phyloP scores from a whole-genome alignment of 2,797 vertebrate genomes.

The Menidia menidia region DNA sequence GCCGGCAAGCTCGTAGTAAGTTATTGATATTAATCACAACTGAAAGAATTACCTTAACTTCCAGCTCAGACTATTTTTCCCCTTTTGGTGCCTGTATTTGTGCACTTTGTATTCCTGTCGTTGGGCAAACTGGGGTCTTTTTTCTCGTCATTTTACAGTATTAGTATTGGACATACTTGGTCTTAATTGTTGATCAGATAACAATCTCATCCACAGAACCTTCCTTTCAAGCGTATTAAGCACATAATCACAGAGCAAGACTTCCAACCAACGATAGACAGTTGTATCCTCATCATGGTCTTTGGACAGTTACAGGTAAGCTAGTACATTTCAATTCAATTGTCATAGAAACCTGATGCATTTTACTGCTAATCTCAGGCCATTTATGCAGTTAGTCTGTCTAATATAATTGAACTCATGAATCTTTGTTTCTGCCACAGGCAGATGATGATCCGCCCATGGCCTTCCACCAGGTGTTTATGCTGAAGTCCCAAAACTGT shows the following conservation, averaged over 20 bases:
- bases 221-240: slow-evolving; percentile 84
- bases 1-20: slow-evolving; percentile 79
- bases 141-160: too few relatives aligned
- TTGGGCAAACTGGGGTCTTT: too few relatives aligned
- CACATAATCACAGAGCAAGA: slow-evolving; percentile 83
- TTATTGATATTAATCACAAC: background rate
- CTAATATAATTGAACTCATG: background rate
- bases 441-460: slow-evolving; percentile 83
- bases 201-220: slow-evolving; percentile 61
- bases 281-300: slow-evolving; percentile 82
- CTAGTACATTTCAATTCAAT: background rate
- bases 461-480: slow-evolving; percentile 85
- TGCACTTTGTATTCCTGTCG: background rate
- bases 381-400: too few relatives aligned
- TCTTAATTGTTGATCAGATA: background rate
- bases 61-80: background rate
- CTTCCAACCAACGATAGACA: slow-evolving; percentile 81
- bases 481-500: slow-evolving; percentile 79
- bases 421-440: slow-evolving; percentile 49
- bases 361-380: too few relatives aligned
- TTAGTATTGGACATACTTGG: background rate
- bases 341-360: background rate
- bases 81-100: background rate
- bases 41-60: background rate
- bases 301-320: slow-evolving; percentile 84